Base-by-base conservation (phyloP, 2,113 vertebrate species). In the Ammospiza caudacuta region DNA sequence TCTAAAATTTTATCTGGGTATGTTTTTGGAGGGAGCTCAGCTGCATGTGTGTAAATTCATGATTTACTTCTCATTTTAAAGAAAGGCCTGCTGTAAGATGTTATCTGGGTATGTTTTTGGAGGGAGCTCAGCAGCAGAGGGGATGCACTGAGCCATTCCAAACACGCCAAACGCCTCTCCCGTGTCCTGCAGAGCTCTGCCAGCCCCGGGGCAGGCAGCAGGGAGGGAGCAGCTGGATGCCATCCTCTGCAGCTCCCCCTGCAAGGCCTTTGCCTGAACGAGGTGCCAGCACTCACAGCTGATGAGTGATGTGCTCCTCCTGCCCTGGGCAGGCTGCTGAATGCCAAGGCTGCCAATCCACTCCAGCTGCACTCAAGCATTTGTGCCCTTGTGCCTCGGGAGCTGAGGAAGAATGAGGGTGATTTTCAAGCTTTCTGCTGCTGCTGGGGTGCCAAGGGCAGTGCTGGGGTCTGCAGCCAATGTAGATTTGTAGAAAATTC, bases 141-240 rank as follows among this genome's bases (percentile, higher is more conserved):
- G 72, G 73, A 22, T 9, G 55, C 59, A 7, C 58, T 17, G 73
- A 91, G 64, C 46, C 57, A 9, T 54, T 54, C 13, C 61, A 28
- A 49, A 28, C 5, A 9, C 0, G 0, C 2, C 43, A 11, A 44
- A 37, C 3, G 2, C 59, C 73, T 84, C 17, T 5, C 49, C 44
- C 1, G 22, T 0, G 1, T 18, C 35, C 66, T 31, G 15, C 83
- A 67, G 62, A 0, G 6, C 41, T 35, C 23, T 39, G 68, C 27
- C 91, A 83, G 55, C 57, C 78, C 22, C 46, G 7, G 28, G 51
- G 18, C 31, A 12, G 44, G 12, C 2, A 8, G 14, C 0, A 2
- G 64, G 46, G n/a, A 58, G 72, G 72, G 21, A 80, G 80, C 87
- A 81, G 91, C 80, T 89, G 76, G 8, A 27, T 49, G 14, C 4